Percentiles rank a stretch among this genome's conserved stretches.
Conservation (phyloP, 2,113 vertebrate genomes). For the Crotalus helleri region DNA sequence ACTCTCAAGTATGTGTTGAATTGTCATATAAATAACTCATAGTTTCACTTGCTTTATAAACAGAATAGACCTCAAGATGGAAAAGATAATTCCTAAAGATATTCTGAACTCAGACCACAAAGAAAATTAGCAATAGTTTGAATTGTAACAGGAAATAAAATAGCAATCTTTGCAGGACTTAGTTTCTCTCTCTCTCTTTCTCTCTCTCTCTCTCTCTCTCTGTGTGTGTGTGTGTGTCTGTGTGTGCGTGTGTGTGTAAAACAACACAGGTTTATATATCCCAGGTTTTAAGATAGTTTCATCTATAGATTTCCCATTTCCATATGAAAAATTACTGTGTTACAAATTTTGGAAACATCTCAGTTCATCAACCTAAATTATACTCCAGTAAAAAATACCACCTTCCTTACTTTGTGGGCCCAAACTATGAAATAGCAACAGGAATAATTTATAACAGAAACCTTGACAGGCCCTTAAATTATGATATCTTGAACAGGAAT, state of each 20-base stretch:
- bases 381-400: not conserved
- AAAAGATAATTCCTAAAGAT: not conserved
- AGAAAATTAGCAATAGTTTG: not conserved
- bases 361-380: not conserved
- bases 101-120: not conserved
- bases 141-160: not conserved
- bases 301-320: not conserved
- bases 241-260: not conserved
- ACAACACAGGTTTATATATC: not conserved
- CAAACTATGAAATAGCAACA: constrained; percentile 18
- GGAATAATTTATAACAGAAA: constrained; percentile 6
- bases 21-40: not conserved
- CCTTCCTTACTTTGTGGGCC: not conserved
- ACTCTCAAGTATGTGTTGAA: not conserved
- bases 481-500: constrained; percentile 17
- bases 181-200: no score
- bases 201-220: no score
- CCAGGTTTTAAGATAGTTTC: not conserved
- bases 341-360: not conserved
- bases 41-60: not conserved
- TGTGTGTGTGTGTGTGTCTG: not conserved
- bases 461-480: not conserved
- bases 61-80: not conserved
- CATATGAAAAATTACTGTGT: not conserved
- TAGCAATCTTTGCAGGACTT: not conserved